Evolutionary conservation across 2,888 invertebrate species (phyloP).

Genomic region (Meiosimyza platycephala): DNA sequence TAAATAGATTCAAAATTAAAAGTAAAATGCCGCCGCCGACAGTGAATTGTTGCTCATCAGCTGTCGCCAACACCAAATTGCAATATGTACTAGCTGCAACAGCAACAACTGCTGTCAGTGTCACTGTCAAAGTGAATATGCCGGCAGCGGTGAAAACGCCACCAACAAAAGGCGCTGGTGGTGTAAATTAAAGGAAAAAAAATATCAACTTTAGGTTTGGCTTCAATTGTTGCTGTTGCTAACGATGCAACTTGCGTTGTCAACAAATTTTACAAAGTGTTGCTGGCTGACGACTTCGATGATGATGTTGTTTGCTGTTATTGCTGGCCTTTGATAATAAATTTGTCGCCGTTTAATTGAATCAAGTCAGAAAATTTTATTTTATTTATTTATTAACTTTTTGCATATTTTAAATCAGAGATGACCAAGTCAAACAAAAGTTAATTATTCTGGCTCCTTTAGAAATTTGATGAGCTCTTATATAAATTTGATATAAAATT

Average conservation of each 20-base stretch:
- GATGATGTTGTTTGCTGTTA: not conserved
- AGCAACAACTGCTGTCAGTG: constrained; percentile 36
- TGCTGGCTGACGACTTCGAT: not conserved
- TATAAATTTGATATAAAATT: too few relatives aligned
- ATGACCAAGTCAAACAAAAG: too few relatives aligned
- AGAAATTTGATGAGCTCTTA: too few relatives aligned
- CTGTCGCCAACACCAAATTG: constrained; percentile 31
- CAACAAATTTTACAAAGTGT: not conserved
- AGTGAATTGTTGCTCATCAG: constrained; percentile 16
- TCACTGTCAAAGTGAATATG: constrained; percentile 32
- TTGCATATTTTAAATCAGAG: too few relatives aligned
- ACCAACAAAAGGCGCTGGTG: constrained; percentile 17
- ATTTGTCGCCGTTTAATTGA: constrained; percentile 7
- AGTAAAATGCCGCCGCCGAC: constrained; percentile 7
- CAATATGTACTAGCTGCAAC: constrained; percentile 8
- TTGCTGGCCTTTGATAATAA: constrained; percentile 15
- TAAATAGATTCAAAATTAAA: not conserved
- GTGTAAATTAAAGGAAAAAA: not conserved
- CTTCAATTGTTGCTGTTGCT: not conserved
- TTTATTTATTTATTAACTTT: too few relatives aligned
- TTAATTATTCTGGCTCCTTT: too few relatives aligned
- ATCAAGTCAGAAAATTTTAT: too few relatives aligned
- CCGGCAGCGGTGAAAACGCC: constrained; percentile 22
- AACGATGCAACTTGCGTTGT: not conserved
- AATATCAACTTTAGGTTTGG: not conserved